phyloP scores from a whole-genome alignment of 1,140 invertebrate genomes.

The Panagrolaimus sp. region DNA sequence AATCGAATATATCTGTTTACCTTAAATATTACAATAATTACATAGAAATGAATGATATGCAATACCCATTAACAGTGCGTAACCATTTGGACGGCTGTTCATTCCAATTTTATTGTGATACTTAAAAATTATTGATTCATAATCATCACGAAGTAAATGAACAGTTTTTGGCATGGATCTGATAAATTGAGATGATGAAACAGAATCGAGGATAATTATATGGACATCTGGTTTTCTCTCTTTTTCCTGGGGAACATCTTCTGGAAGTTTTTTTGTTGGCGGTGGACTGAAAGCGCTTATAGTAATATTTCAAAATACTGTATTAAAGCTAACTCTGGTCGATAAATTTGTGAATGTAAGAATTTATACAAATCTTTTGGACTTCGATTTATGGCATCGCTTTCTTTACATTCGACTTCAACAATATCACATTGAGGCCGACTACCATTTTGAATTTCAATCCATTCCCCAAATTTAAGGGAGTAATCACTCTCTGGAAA shows the following conservation, averaged over 20 bases:
- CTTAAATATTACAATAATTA: neutral
- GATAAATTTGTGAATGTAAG: conserved; percentile 12
- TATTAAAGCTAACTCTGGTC: neutral
- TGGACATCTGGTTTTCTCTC: conserved; percentile 11
- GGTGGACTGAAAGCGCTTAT: no score
- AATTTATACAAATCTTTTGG: conserved; percentile 12
- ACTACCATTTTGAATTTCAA: neutral
- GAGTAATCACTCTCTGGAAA: neutral
- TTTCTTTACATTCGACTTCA: neutral
- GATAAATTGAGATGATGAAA: conserved; percentile 6
- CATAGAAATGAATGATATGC: neutral
- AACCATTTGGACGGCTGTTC: conserved; percentile 19
- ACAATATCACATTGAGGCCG: conserved; percentile 16
- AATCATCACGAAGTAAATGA: conserved; percentile 20
- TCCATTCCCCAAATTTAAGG: conserved; percentile 2
- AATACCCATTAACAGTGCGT: conserved; percentile 16
- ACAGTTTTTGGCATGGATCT: conserved; percentile 15
- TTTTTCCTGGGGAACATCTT: no score
- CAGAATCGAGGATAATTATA: conserved; percentile 19
- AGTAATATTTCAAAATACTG: neutral
- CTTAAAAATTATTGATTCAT: conserved; percentile 15
- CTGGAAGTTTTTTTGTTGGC: neutral
- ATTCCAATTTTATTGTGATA: conserved; percentile 16
- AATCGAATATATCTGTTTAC: neutral
- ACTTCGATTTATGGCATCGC: no score